Base-by-base conservation (phyloP, 2,888 invertebrate genomes). In the Acheta domesticus region DNA sequence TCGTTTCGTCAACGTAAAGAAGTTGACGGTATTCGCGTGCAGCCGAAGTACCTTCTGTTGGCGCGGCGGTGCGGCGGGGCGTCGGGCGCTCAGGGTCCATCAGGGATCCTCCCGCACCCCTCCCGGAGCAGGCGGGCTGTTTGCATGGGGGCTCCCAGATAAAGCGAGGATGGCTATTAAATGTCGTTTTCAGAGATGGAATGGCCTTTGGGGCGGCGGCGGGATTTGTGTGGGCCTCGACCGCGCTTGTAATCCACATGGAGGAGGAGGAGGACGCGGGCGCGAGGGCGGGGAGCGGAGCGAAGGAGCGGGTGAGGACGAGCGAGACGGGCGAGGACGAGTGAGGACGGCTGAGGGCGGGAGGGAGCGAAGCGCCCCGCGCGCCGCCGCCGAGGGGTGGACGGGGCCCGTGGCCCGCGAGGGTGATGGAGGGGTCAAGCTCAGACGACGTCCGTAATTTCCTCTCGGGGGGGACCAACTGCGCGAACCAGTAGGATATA, bases 151-250 rank as follows among this genome's bases (percentile, higher is more conserved):
- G 75, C 77, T 74, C 74, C 77, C 80, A 82, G 82, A 82, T 82
- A 82, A 82, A 82, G 81, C 82, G 81, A 49, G 82, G 82, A 82
- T 81, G 81, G 81, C 82, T 82, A 82, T 81, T 82, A 82, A 82
- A 81, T 80, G 81, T 82, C 82, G 82, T 82, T 82, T 81, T 82
- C 82, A 81, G 82, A 81, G 82, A 82, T 82, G 82, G 80, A 82
- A 80, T 80, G 81, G 82, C 82, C 81, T 81, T 79, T 75, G 73
- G 80, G 79, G 21, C 2, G 23, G 73, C 75, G 73, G 78, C 49
- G 76, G 78, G 80, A 80, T 80, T 80, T 80, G 80, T 80, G 80
- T 74, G 79, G 49, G 76, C 79, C 77, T 48, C 62, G 62, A 62
- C 62, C 62, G 77, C 75, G 23, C 79, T 77, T 78, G 78, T 80